phyloP scores from a whole-genome alignment of 1,140 invertebrate genomes.

The Drosophila subpulchrella region DNA sequence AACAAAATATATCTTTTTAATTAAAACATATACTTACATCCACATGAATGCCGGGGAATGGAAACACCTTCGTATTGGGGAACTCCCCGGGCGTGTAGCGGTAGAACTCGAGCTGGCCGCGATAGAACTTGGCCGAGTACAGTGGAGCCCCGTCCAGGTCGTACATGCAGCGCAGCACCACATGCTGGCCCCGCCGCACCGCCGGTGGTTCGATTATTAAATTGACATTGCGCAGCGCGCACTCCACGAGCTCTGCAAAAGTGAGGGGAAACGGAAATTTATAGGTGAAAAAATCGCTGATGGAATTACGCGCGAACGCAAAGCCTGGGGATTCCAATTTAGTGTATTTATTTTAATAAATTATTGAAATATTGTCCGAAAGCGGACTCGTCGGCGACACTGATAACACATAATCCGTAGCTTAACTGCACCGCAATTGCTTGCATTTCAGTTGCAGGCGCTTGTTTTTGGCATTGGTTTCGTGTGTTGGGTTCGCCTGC shows the following conservation, averaged over 20 bases:
- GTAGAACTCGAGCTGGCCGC: slow-evolving; percentile 92
- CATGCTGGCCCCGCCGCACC: slow-evolving; percentile 88
- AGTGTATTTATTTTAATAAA: slow-evolving; percentile 59
- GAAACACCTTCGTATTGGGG: slow-evolving; percentile 89
- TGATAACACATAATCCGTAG: slow-evolving; percentile 56
- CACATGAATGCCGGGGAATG: slow-evolving; percentile 89
- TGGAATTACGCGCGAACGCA: slow-evolving; percentile 41
- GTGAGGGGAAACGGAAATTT: slow-evolving; percentile 13
- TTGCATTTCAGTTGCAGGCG: slow-evolving; percentile 21
- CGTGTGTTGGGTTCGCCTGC: neutral
- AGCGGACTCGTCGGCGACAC: slow-evolving; percentile 27
- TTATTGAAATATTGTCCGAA: slow-evolving; percentile 49
- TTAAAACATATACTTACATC: slow-evolving; percentile 88
- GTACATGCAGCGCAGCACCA: slow-evolving; percentile 89
- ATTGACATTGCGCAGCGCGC: slow-evolving; percentile 85
- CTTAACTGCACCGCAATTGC: slow-evolving; percentile 52
- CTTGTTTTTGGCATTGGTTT: slow-evolving; percentile 17
- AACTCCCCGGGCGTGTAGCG: slow-evolving; percentile 89
- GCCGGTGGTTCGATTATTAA: slow-evolving; percentile 86
- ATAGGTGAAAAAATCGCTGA: slow-evolving; percentile 13
- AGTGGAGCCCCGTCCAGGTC: slow-evolving; percentile 90
- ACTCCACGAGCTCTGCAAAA: slow-evolving; percentile 74
- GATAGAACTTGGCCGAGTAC: slow-evolving; percentile 92
- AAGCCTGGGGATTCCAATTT: slow-evolving; percentile 54
- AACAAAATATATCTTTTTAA: neutral